Percentiles rank a stretch among this genome's conserved stretches.
These are phyloP conservation scores for Drosophila mettleri DNA, from an alignment of 2,888 invertebrate genomes.

Conservation along the genomic window DNA sequence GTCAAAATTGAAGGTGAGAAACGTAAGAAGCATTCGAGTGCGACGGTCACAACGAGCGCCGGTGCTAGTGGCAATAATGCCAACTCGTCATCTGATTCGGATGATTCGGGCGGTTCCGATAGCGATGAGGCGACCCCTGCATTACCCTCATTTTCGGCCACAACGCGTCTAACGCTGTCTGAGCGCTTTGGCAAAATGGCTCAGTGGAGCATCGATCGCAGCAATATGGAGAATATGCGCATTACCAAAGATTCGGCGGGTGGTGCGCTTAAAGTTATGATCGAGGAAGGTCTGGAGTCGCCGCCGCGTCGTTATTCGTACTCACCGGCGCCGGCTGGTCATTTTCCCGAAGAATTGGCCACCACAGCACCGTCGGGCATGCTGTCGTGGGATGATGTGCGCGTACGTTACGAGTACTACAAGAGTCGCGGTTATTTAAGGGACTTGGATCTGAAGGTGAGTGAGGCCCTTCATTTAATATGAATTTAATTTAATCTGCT, in stretches of 20 bases:
- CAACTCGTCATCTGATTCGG: constrained; percentile 87
- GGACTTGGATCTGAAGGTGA: constrained; percentile 86
- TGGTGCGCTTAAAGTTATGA: constrained; percentile 91
- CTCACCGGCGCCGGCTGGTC: constrained; percentile 90
- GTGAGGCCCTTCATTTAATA: not conserved
- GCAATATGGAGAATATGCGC: constrained; percentile 93
- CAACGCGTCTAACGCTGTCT: constrained; percentile 90
- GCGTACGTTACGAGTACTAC: constrained; percentile 95
- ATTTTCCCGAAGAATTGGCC: constrained; percentile 91
- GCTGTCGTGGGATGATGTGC: constrained; percentile 95
- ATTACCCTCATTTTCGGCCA: constrained; percentile 87
- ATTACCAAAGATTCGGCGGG: constrained; percentile 92
- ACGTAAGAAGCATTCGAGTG: constrained; percentile 85
- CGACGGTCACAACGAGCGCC: constrained; percentile 44
- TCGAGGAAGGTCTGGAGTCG: constrained; percentile 88
- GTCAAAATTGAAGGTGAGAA: constrained; percentile 85
- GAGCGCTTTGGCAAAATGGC: constrained; percentile 97
- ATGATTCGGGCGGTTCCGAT: constrained; percentile 87
- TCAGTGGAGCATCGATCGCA: constrained; percentile 94
- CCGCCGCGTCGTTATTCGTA: constrained; percentile 87
- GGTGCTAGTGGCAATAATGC: constrained; percentile 62
- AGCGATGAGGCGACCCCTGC: constrained; percentile 84
- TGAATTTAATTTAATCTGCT: not conserved
- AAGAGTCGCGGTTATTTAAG: constrained; percentile 94
- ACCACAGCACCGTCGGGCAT: constrained; percentile 89